Base-by-base conservation (phyloP, 1,140 invertebrate genomes). In the Palaemon carinicauda region DNA sequence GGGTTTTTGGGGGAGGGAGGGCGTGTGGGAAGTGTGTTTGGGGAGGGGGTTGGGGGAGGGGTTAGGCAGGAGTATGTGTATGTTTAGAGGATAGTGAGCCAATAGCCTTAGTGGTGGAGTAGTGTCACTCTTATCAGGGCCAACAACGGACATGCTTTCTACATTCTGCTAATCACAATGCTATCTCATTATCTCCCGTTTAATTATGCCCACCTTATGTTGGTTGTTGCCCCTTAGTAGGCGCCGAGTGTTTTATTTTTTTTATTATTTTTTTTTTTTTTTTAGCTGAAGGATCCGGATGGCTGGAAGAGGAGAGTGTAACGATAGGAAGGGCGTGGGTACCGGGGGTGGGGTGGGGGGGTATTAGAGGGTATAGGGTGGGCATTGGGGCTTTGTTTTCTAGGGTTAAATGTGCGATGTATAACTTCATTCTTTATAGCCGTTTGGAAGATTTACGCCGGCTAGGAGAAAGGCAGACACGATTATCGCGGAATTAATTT, bases 181-280 rank as follows among this genome's bases (percentile, higher is more conserved):
- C 74, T 85, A 85, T 85, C 82, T 85, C 29, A 69, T 73, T 85
- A 85, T 85, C 82, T 51, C 50, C 56, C 82, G 82, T 85, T 85
- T 85, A 78, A 85, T 78, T 78, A 85, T 85, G 75, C 29, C 27
- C 78, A 52, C 82, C 56, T 65, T 50, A 73, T n/a, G 54, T 78
- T 29, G 53, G 60, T 50, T 74, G n/a, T 54, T 75, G 50, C n/a
- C 27, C 27, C 54, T 24, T 41, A 41, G 41, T 41, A 41, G 41
- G 41, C 41, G 65, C 29, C 65, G 29, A 69, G 65, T 69, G 21
- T 69, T 69, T 31, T 69, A 24, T 31, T 5, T 27, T 29, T 69
- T 41, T 52, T 84, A 33, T 84, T 54, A 52, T 33, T 82, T 41
- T 52, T 17, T 53, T 27, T 74, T 52, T 52, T 53, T 82, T 54